Evolutionary conservation across 2,888 invertebrate species (phyloP), one percentile per base, ranked within the genome.

Genomic region (Xanthorhoe designata): DNA sequence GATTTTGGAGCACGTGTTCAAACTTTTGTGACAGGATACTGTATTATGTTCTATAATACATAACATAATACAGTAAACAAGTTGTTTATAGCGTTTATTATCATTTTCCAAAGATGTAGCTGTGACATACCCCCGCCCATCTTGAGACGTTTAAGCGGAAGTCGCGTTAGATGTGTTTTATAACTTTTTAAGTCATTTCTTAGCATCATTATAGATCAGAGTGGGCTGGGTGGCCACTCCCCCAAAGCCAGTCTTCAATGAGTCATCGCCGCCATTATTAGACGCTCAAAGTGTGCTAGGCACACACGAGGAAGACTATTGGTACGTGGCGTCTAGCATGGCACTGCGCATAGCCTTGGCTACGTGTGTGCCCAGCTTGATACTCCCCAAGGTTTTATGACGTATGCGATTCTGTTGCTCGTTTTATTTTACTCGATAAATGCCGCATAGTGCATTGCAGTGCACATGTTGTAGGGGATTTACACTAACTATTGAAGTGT

Each of bases 181-280:
- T 32, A 32, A 32, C 24, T 24, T 45, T n/a, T n/a, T n/a, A n/a
- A n/a, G n/a, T n/a, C n/a, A n/a, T n/a, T n/a, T n/a, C n/a, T n/a
- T n/a, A n/a, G n/a, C n/a, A n/a, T 45, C 15, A 49, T 49, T 49
- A 24, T 5, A 24, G 38, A 45, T 47, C 17, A 17, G 15, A 61
- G 60, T 53, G 53, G 60, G 53, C 60, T 32, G 45, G 50, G 17
- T n/a, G 32, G 53, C 60, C 60, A 61, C 60, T 53, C 60, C 60
- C 53, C 60, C 53, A 17, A 17, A 53, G 17, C 60, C 19, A 32
- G 42, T 17, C 9, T 38, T 19, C 19, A 35, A 38, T 59, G 58
- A 59, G 42, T 42, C 59, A 59, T 51, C 10, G 15, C 38, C 19
- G 19, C n/a, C 51, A 51, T 24, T 24, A 24, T 47, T 45, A 1